Conservation (phyloP, 1,140 invertebrate species). For the Brachionus manjavacas region DNA sequence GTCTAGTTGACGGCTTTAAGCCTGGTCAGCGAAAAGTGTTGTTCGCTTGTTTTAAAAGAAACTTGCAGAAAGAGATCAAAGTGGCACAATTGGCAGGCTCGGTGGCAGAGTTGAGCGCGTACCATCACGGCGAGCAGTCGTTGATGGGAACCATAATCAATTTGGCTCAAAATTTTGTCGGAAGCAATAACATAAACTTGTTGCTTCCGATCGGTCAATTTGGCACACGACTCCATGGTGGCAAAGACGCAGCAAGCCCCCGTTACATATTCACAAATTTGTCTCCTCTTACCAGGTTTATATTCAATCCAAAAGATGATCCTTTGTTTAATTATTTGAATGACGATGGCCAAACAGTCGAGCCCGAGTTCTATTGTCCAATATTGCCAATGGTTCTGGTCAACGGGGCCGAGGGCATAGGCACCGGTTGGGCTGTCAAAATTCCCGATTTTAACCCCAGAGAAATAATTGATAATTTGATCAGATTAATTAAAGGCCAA, state of each 20-base stretch:
- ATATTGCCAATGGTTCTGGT: conserved; percentile 94
- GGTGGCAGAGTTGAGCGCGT: conserved; percentile 91
- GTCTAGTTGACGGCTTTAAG: conserved; percentile 85
- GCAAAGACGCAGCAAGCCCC: conserved; percentile 93
- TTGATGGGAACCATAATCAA: conserved; percentile 92
- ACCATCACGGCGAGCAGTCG: conserved; percentile 95
- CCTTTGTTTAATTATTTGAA: conserved; percentile 77
- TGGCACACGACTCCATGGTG: conserved; percentile 75
- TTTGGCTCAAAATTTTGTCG: conserved; percentile 95
- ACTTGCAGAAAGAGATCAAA: conserved; percentile 92
- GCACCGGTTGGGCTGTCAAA: conserved; percentile 97
- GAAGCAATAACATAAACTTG: conserved; percentile 95
- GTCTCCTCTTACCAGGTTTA: conserved; percentile 70
- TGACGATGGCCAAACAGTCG: conserved; percentile 90
- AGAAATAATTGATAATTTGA: conserved; percentile 81
- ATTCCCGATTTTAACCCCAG: conserved; percentile 91
- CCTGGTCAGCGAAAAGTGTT: conserved; percentile 91
- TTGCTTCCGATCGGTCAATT: conserved; percentile 94
- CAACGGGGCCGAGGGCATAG: conserved; percentile 95
- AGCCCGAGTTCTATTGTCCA: conserved; percentile 81
- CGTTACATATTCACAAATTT: conserved; percentile 95
- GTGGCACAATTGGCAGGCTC: conserved; percentile 95
- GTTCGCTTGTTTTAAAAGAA: conserved; percentile 92
- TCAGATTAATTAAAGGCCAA: conserved; percentile 73
- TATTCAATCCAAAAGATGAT: conserved; percentile 86